Evolutionary conservation across 2,113 vertebrate genomes (phyloP), one percentile per base, ranked within the genome.

Genomic region (Seriola dumerili): DNA sequence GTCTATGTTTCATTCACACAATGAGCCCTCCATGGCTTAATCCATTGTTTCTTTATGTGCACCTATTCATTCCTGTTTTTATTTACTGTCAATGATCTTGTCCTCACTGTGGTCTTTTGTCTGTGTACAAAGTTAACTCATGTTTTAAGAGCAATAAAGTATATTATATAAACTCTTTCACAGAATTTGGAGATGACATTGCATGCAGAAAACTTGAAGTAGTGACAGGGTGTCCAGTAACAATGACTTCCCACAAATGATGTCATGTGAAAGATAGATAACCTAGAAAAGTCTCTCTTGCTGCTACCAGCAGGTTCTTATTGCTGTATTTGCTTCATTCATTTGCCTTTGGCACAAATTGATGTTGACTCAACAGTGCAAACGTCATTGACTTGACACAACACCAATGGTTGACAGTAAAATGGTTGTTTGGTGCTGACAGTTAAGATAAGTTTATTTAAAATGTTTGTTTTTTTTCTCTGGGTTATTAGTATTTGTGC

Each of bases 101-200:
- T 94, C 90, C 78, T 94, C 94, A 93, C 91, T 94, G 91, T 95
- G 91, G 87, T 94, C 87, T 90, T 93, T 65, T 95, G 90, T 95
- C 93, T 95, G 92, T 96, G 94, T 95, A 93, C 87, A 94, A 93
- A 91, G 77, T 88, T 93, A 87, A 85, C 88, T 94, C 93, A 93
- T 96, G 93, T 95, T 96, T 95, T 93, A 93, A 94, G 82, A 96
- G 94, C 94, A 96, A 96, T 96, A 96, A 95, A 96, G 92, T 89
- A 84, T 91, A 93, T 93, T 93, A 89, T 90, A 87, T 90, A 90
- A 90, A 91, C 85, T 79, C 66, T 84, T 85, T 88, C 88, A 83
- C 50, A 88, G 81, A 87, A 88, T 67, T 87, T 90, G 86, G 81
- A 85, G 87, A 80, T 92, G 76, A 76, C 83, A 88, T 86, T 88